Evolutionary conservation across 1,140 invertebrate genomes (phyloP), one percentile per base, ranked within the genome.

Genomic region (Copidosoma floridanum): DNA sequence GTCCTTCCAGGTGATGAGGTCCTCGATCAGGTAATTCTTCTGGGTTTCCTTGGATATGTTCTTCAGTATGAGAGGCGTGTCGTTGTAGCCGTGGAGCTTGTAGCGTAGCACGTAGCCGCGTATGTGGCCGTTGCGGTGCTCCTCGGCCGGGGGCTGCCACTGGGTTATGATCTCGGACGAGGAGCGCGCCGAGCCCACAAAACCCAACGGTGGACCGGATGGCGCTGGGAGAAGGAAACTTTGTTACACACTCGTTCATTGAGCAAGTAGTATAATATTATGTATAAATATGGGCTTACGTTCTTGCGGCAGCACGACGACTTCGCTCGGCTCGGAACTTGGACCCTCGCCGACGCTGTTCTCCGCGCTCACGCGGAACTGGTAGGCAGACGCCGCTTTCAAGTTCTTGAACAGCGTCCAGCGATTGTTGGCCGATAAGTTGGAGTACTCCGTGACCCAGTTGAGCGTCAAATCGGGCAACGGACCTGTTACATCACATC

Each of bases 1-100:
- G 76, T 97, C 93, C 77, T 97, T 95, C 95, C 95, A 98, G 0
- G 95, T 97, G 54, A 98, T 98, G 35, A 98, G 80, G 71, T 96
- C 94, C 67, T 93, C 90, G 56, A 98, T 94, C 0, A 97, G 82
- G 72, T 89, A 96, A 76, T 94, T 97, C 64, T 92, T 85, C 73
- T 97, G 94, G 0, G 91, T 92, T 77, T 94, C 92, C 74, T 95
- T 95, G 0, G 91, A 94, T 20, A 99, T 92, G 74, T 97, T 97
- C 66, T 92, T 86, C 69, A 86, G 85, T 6, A 88, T 94, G 92
- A 91, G 95, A 0, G 92, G 92, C 61, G 89, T 89, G 66, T 92
- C 89, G 59, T 91, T 89, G 75, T 99, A 99, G 0, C 95, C 94
- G 61, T 88, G 89, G 1, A 98, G 82, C 46, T 92, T 85, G 74